A percentile compares a stretch with the other conserved stretches of the same genome.
Conservation (phyloP, 2,113 vertebrate species). For the Nothoprocta perdicaria region DNA sequence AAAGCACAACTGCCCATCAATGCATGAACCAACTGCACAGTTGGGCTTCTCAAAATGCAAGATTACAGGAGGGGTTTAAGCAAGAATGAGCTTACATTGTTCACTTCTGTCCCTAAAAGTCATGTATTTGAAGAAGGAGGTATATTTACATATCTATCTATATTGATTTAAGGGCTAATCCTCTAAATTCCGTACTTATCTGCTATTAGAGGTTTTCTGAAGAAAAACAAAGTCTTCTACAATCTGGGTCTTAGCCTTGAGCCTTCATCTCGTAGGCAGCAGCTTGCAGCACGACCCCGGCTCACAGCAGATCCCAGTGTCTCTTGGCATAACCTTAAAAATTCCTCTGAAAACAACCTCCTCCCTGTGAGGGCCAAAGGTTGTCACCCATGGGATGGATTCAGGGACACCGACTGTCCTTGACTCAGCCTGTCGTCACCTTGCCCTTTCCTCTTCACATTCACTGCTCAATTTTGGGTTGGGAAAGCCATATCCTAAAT, state of each 20-base stretch:
- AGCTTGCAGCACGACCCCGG: neutral
- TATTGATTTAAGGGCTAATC: too few relatives aligned
- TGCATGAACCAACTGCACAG: neutral
- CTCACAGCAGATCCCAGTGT: neutral
- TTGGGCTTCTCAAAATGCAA: too few relatives aligned
- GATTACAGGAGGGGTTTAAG: accelerated
- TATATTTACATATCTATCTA: accelerated
- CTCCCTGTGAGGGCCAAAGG: neutral
- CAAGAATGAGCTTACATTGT: neutral
- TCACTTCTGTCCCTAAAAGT: neutral
- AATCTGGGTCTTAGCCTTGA: neutral
- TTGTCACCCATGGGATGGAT: too few relatives aligned
- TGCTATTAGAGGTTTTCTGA: accelerated
- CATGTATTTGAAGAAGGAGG: accelerated
- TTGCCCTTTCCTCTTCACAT: neutral
- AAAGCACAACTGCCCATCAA: neutral
- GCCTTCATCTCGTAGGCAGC: neutral
- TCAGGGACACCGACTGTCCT: too few relatives aligned
- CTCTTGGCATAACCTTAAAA: neutral
- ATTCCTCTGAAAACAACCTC: neutral
- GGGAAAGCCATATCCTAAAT: neutral
- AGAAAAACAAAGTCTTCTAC: too few relatives aligned
- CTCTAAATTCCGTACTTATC: accelerated
- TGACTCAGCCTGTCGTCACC: neutral
- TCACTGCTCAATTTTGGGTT: too few relatives aligned